Evolutionary conservation across 2,113 vertebrate species (phyloP).

Genomic region (Aphyosemion australe): DNA sequence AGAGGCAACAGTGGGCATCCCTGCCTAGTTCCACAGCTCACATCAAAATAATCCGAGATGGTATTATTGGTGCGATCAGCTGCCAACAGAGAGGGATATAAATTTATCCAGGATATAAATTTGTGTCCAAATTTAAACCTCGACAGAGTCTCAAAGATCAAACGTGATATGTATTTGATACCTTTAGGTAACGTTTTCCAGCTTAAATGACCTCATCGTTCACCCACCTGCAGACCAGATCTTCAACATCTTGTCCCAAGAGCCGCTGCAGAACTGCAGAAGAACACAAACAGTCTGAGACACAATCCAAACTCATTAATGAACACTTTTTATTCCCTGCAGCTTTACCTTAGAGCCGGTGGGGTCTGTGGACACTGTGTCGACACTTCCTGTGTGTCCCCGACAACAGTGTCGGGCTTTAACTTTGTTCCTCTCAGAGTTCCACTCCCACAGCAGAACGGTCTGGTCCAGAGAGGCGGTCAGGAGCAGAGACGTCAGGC

Average conservation of each 20-base stretch:
- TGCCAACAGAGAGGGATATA: no score
- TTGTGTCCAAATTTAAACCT: no score
- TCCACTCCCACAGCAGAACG: constrained; percentile 95
- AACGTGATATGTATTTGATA: no score
- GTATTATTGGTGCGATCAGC: no score
- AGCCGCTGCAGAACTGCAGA: constrained; percentile 95
- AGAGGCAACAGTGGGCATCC: no score
- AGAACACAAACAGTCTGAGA: constrained; percentile 2
- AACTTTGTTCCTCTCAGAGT: constrained; percentile 88
- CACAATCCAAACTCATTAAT: not conserved
- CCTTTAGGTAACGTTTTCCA: no score
- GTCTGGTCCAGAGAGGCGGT: constrained; percentile 96
- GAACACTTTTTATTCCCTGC: not conserved
- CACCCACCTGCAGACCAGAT: constrained; percentile 94
- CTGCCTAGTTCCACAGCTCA: no score
- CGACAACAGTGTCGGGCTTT: constrained; percentile 93
- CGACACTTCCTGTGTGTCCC: constrained; percentile 92
- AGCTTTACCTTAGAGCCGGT: constrained; percentile 84
- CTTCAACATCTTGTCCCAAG: constrained; percentile 99
- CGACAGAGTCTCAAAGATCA: no score
- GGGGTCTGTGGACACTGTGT: constrained; percentile 86
- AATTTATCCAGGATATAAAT: no score
- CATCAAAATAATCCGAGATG: no score
- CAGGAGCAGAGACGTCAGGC: constrained; percentile 86
- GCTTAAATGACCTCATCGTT: no score